Percentiles rank a stretch among this genome's conserved stretches.
phyloP scores from a whole-genome alignment of 2,888 invertebrate genomes.

The Drosophila fulvimacula region DNA sequence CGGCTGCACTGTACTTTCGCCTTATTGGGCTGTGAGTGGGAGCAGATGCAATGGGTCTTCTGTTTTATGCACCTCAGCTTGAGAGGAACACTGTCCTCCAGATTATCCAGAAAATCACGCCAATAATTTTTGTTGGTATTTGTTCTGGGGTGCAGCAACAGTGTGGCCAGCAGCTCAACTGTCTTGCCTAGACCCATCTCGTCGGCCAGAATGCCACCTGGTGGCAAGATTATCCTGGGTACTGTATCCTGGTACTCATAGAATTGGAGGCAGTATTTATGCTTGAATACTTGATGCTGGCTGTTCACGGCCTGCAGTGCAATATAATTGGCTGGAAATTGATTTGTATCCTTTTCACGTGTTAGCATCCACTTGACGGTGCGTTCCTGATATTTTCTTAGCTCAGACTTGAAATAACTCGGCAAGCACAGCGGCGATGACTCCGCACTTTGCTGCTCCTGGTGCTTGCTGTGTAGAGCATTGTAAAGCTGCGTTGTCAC shows the following conservation, averaged over 20 bases:
- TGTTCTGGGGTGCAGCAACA: constrained; percentile 86
- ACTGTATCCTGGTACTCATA: constrained; percentile 21
- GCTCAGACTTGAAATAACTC: constrained; percentile 84
- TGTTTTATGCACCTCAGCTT: constrained; percentile 18
- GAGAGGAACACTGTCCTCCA: constrained; percentile 35
- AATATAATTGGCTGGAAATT: constrained; percentile 56
- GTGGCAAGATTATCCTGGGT: constrained; percentile 79
- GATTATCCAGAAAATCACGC: constrained; percentile 28
- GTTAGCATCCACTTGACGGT: constrained; percentile 90
- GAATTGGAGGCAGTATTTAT: constrained; percentile 75
- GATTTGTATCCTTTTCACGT: constrained; percentile 85
- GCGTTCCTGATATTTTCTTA: constrained; percentile 88
- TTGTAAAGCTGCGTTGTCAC: constrained; percentile 78
- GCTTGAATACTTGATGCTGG: constrained; percentile 61
- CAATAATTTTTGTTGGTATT: constrained; percentile 36
- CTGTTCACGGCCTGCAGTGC: constrained; percentile 60
- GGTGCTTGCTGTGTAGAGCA: constrained; percentile 65
- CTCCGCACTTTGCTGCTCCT: background rate
- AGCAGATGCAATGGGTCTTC: constrained; percentile 84
- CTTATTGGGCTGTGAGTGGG: constrained; percentile 11
- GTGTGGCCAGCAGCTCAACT: constrained; percentile 89
- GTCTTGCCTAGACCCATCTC: constrained; percentile 94
- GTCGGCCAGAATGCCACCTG: constrained; percentile 91
- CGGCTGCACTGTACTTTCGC: constrained; percentile 86
- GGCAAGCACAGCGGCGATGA: constrained; percentile 67